Percentiles rank a stretch among this genome's conserved stretches.
Conservation (phyloP, 2,113 vertebrate species). For the Carollia perspicillata region DNA sequence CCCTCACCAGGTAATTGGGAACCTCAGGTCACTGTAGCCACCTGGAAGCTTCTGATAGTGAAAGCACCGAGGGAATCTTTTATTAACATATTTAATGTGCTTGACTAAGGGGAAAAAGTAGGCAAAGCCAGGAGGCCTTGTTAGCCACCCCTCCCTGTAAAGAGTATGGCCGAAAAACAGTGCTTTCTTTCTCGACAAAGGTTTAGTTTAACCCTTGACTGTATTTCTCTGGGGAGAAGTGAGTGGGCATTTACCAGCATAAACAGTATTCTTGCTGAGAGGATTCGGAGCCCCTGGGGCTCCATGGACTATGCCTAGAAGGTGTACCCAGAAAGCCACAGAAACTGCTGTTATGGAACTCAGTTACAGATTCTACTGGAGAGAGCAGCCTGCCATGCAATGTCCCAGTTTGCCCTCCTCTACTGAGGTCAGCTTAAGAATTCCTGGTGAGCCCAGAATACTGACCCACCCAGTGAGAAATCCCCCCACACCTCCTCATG, state of each 20-base stretch:
- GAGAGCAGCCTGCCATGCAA: not conserved
- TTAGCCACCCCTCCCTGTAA: constrained; percentile 17
- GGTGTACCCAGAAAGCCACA: not conserved
- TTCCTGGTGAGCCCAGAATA: not conserved
- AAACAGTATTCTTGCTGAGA: not conserved
- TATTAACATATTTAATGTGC: constrained; percentile 68
- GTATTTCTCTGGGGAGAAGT: constrained; percentile 32
- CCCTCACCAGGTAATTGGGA: constrained; percentile 46
- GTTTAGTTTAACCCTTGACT: constrained; percentile 36
- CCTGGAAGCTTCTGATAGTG: constrained; percentile 47
- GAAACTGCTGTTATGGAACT: not conserved
- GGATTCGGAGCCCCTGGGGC: not conserved
- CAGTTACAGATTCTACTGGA: not conserved
- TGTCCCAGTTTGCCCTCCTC: not conserved
- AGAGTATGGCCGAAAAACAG: not conserved
- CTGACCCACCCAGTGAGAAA: not conserved
- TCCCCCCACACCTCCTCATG: not conserved
- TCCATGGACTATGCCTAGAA: not conserved
- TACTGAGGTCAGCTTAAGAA: not conserved
- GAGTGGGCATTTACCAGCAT: not conserved
- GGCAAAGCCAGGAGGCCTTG: constrained; percentile 25
- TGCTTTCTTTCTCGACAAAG: constrained; percentile 29
- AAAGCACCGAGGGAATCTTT: constrained; percentile 54
- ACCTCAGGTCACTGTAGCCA: constrained; percentile 35
- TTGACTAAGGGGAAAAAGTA: constrained; percentile 55